Conservation (phyloP, 2,888 invertebrate genomes). For the Drosophila pseudotalamancana region DNA sequence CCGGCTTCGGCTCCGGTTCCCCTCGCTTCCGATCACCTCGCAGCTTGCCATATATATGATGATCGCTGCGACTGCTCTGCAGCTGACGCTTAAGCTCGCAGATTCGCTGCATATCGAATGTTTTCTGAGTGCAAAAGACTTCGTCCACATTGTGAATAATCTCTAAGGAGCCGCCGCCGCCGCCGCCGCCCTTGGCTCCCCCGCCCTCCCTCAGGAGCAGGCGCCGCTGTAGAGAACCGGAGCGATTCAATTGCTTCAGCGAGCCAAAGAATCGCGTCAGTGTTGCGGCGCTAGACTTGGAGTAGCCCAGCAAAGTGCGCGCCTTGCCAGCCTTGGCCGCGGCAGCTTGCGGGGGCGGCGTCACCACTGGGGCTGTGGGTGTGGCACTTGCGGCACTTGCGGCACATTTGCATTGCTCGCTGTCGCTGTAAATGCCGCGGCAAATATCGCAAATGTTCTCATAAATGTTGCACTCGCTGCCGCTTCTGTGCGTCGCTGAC, state of each 20-base stretch:
- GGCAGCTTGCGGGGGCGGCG: background rate
- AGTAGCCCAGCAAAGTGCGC: constrained; percentile 55
- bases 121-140: constrained; percentile 82
- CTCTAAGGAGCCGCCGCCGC: constrained; percentile 65
- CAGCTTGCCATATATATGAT: constrained; percentile 82
- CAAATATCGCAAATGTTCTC: constrained; percentile 83
- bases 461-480: constrained; percentile 71
- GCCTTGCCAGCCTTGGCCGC: constrained; percentile 41
- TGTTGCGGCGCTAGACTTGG: constrained; percentile 61
- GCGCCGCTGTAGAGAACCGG: constrained; percentile 61
- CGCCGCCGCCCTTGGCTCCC: constrained; percentile 2
- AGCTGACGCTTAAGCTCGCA: constrained; percentile 78
- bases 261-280: constrained; percentile 76
- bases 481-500: constrained; percentile 7
- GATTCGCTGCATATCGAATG: constrained; percentile 82
- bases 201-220: constrained; percentile 39
- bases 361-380: background rate
- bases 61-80: constrained; percentile 80
- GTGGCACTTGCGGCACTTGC: constrained; percentile 13
- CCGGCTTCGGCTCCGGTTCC: background rate
- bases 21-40: constrained; percentile 30
- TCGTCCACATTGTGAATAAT: constrained; percentile 83
- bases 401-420: constrained; percentile 69
- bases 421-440: constrained; percentile 76
- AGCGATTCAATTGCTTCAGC: constrained; percentile 69